Percentiles rank a stretch among this genome's conserved stretches.
These are phyloP conservation scores for Apamea anceps DNA, from an alignment of 2,888 invertebrate genomes.

Conservation along the genomic window DNA sequence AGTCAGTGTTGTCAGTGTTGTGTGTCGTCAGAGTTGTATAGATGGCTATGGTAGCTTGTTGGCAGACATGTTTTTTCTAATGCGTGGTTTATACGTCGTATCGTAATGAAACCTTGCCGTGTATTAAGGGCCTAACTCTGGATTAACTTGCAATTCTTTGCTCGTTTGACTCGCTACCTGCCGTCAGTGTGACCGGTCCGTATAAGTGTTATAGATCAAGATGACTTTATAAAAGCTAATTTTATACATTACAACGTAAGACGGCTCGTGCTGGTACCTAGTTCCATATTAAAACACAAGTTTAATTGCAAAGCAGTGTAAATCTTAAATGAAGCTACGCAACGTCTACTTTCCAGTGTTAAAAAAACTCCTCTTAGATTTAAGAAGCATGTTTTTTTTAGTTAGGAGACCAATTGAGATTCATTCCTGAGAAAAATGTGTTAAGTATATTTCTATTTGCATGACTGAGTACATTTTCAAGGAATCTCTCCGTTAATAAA, in stretches of 20 bases:
- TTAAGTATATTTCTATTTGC: slow-evolving; percentile 19
- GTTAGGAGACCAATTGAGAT: not conserved
- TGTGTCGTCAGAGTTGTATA: too few relatives aligned
- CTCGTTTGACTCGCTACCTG: not conserved
- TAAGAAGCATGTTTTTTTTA: not conserved
- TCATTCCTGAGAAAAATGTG: not conserved
- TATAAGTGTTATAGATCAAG: not conserved
- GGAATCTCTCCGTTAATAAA: slow-evolving; percentile 17
- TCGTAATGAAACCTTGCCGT: too few relatives aligned
- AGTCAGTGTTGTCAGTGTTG: too few relatives aligned
- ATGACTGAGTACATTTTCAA: slow-evolving; percentile 29
- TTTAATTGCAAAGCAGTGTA: slow-evolving; percentile 21
- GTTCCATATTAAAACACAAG: slow-evolving; percentile 24
- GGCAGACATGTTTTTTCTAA: too few relatives aligned
- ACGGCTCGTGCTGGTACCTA: not conserved
- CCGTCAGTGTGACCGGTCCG: not conserved
- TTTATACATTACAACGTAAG: slow-evolving; percentile 19
- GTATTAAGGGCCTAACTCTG: too few relatives aligned
- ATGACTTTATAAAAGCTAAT: slow-evolving; percentile 20
- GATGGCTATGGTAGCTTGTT: too few relatives aligned
- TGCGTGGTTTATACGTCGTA: too few relatives aligned
- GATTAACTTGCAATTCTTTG: not conserved
- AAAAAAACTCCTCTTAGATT: not conserved
- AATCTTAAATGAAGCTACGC: not conserved
- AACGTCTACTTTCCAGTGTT: not conserved